phyloP scores from a whole-genome alignment of 1,140 invertebrate genomes.

The Cydia strobilella region DNA sequence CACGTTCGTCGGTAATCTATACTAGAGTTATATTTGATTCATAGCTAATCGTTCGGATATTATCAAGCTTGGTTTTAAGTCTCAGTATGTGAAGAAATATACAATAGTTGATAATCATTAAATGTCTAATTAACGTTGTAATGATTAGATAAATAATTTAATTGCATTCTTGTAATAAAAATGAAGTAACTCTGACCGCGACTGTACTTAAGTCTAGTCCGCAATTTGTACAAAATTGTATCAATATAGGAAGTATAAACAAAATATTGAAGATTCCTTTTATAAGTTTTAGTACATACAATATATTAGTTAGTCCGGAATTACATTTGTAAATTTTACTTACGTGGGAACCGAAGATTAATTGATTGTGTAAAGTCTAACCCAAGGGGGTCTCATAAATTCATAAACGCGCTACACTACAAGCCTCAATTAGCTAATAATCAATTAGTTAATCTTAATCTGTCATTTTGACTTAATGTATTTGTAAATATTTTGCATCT shows the following conservation, averaged over 20 bases:
- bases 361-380: no score
- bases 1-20: not conserved
- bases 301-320: not conserved
- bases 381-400: no score
- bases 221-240: slow-evolving; percentile 55
- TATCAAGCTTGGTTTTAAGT: not conserved
- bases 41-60: not conserved
- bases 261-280: slow-evolving; percentile 52
- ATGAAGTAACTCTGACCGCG: slow-evolving; percentile 41
- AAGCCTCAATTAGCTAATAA: no score
- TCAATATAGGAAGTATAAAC: slow-evolving; percentile 37
- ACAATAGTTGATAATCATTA: slow-evolving; percentile 11
- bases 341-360: not conserved
- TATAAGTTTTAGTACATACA: slow-evolving; percentile 24
- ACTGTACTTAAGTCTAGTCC: slow-evolving; percentile 54
- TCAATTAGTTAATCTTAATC: no score
- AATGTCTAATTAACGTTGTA: not conserved
- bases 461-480: no score
- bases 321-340: not conserved
- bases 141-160: slow-evolving; percentile 10
- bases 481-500: no score
- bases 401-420: no score
- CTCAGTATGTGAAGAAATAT: not conserved
- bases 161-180: slow-evolving; percentile 18
- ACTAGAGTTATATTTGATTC: not conserved